These are phyloP conservation scores for Oxystoma pomonae DNA, from an alignment of 2,888 invertebrate genomes.

Conservation along the genomic window DNA sequence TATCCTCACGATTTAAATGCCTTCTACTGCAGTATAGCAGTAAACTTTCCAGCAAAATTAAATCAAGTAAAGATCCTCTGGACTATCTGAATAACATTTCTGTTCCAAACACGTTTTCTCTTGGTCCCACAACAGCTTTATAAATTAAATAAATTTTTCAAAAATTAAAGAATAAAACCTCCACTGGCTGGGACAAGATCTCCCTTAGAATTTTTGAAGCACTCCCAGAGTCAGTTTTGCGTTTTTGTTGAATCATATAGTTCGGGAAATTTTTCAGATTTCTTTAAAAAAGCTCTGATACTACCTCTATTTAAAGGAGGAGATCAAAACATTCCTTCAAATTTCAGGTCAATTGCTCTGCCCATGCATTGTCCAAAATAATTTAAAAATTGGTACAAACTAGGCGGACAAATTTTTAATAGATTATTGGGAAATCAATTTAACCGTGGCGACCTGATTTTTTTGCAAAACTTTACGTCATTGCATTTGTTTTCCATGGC, in stretches of 20 bases:
- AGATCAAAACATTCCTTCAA: background rate
- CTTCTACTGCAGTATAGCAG: background rate
- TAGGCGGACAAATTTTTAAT: background rate
- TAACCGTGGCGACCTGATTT: too few relatives aligned
- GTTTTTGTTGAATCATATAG: background rate
- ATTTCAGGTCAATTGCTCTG: background rate
- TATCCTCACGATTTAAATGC: background rate
- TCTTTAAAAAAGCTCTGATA: too few relatives aligned
- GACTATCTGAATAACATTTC: too few relatives aligned
- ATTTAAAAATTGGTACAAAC: background rate
- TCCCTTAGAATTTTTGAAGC: background rate
- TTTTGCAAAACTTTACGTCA: too few relatives aligned
- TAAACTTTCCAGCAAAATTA: background rate
- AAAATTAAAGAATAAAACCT: background rate
- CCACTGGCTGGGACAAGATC: background rate
- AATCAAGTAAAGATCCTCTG: background rate
- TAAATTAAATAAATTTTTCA: background rate
- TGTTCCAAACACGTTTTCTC: too few relatives aligned
- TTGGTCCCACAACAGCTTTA: background rate
- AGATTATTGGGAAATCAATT: too few relatives aligned
- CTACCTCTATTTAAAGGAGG: background rate
- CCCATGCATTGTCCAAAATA: background rate
- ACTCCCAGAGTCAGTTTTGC: background rate
- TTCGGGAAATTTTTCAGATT: background rate
- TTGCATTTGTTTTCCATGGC: too few relatives aligned